Base-by-base conservation (phyloP, 2,888 invertebrate genomes). In the Eremobia ochroleuca region DNA sequence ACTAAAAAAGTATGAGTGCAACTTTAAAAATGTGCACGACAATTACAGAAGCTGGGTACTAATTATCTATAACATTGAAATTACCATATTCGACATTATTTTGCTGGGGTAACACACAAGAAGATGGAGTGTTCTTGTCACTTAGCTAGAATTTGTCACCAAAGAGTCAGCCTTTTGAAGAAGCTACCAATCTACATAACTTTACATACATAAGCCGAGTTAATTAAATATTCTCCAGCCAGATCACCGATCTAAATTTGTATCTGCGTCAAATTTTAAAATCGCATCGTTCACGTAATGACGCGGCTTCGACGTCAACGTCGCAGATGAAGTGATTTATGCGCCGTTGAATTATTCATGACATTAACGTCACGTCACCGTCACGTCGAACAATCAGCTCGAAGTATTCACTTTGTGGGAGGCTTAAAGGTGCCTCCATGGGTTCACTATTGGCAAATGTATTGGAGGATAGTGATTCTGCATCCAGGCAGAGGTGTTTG, bases 321-420 rank as follows among this genome's bases (percentile, higher is more conserved):
- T 79, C 78, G 79, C 78, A 73, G 78, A 88, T 88, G 79, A 87
- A 85, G 87, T 88, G 87, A 88, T 87, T 88, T 88, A 85, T 82
- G 78, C 75, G 68, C 28, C 34, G 46, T 71, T 89, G 85, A 88
- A 89, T 89, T 79, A 89, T 88, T 85, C 86, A 87, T 83, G 71
- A 31, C 72, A 69, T 78, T 73, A 73, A 82, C 82, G 82, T 85
- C 79, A 84, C 87, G 81, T 85, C 85, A 74, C 81, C 81, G 82
- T 85, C 77, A 85, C 87, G 82, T 87, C 84, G 75, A 79, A 87
- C 87, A 85, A 87, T 83, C 83, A 69, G 69, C 61, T 76, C 65
- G 37, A 75, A 76, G 69, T 86, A 87, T 87, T 87, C 87, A 87
- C 74, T 89, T 87, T 86, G 61, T 82, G 62, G 67, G 68, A 52